Percentiles rank a stretch among this genome's conserved stretches.
Evolutionary conservation across 2,888 invertebrate species (phyloP).

Genomic region (Cataglyphis cursor): DNA sequence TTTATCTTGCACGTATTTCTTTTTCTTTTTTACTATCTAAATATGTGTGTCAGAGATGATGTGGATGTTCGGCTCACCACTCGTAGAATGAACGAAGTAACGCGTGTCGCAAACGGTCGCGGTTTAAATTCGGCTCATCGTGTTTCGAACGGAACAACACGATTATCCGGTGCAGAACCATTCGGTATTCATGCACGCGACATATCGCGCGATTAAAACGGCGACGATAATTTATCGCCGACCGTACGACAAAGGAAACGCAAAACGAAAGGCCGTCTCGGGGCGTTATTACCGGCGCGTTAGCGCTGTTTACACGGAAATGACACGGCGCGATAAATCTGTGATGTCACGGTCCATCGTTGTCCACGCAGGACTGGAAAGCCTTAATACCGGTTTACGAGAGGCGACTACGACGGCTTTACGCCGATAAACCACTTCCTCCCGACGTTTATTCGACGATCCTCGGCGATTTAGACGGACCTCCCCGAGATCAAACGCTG

Average conservation of each 20-base stretch:
- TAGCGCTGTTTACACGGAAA: constrained; percentile 75
- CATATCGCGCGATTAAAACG: constrained; percentile 50
- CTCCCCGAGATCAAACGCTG: constrained; percentile 69
- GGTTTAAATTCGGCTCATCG: constrained; percentile 31
- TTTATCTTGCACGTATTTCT: no score
- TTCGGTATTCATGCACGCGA: constrained; percentile 33
- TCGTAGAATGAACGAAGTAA: constrained; percentile 8
- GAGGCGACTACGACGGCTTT: constrained; percentile 32
- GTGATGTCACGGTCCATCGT: constrained; percentile 72
- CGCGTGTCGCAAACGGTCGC: constrained; percentile 23
- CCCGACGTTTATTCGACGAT: constrained; percentile 59
- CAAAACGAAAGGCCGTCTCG: constrained; percentile 34
- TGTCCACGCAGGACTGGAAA: constrained; percentile 66
- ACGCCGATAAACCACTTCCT: constrained; percentile 50
- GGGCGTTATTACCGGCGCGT: constrained; percentile 61
- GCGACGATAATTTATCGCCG: constrained; percentile 43
- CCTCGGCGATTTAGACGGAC: constrained; percentile 74
- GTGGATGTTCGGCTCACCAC: background rate
- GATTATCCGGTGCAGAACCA: constrained; percentile 34
- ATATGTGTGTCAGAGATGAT: background rate
- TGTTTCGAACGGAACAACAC: constrained; percentile 19
- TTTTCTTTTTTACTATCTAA: background rate
- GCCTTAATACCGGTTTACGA: constrained; percentile 71
- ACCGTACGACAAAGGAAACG: constrained; percentile 28
- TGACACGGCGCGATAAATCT: constrained; percentile 75